Percentiles rank a stretch among this genome's conserved stretches.
Evolutionary conservation across 2,888 invertebrate species (phyloP).

Genomic region (Aphidius colemani): DNA sequence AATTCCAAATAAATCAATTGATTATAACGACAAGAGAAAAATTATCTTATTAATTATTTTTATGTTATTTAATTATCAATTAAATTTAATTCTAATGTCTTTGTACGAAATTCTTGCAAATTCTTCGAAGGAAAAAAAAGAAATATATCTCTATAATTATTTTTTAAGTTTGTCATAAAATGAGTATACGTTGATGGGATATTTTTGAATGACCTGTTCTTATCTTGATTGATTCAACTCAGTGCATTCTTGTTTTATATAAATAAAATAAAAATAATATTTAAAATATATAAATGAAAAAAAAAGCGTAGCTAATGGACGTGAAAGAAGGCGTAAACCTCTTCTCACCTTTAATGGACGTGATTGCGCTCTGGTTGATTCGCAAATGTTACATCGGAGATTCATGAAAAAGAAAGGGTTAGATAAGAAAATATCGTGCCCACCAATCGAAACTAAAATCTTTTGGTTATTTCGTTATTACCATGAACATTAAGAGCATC

Average conservation of each 20-base stretch:
- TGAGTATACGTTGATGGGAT: not conserved
- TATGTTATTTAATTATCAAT: too few relatives aligned
- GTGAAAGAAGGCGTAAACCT: conserved; percentile 20
- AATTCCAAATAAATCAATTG: too few relatives aligned
- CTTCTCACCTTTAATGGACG: conserved; percentile 19
- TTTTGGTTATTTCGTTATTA: conserved; percentile 15
- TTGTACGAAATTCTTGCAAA: too few relatives aligned
- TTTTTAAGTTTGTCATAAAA: not conserved
- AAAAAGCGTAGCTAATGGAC: conserved; percentile 19
- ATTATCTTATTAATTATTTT: too few relatives aligned
- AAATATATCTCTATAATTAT: too few relatives aligned
- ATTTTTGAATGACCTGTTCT: not conserved
- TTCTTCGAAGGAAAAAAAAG: too few relatives aligned
- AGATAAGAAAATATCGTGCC: conserved; percentile 20
- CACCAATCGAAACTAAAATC: conserved; percentile 21
- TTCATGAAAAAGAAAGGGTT: conserved; percentile 20
- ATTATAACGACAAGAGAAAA: too few relatives aligned
- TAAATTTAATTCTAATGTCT: too few relatives aligned
- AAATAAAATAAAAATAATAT: conserved; percentile 3
- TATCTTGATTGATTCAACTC: too few relatives aligned
- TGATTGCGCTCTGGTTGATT: conserved; percentile 20
- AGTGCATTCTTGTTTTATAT: too few relatives aligned
- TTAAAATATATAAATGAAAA: conserved; percentile 9
- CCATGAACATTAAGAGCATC: conserved; percentile 15
- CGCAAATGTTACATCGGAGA: conserved; percentile 24